Percentiles rank a stretch among this genome's conserved stretches.
phyloP scores from a whole-genome alignment of 2,113 vertebrate genomes.

The Urocynchramus pylzowi region DNA sequence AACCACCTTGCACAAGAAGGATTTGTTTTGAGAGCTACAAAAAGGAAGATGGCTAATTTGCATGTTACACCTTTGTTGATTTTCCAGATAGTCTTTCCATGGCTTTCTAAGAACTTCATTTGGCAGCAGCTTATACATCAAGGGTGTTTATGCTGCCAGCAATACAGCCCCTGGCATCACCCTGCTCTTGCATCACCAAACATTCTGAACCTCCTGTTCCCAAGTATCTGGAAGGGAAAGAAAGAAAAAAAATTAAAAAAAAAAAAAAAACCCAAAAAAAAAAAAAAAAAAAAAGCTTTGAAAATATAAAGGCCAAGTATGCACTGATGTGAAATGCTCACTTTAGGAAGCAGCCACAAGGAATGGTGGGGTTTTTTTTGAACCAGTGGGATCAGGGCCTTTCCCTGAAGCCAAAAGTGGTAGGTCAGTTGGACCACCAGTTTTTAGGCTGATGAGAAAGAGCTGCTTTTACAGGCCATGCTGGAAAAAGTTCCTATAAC shows the following conservation, averaged over 20 bases:
- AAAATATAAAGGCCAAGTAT: neutral
- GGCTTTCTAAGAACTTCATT: neutral
- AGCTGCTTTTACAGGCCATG: neutral
- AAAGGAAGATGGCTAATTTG: neutral
- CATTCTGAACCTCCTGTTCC: neutral
- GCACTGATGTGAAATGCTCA: constrained; percentile 3
- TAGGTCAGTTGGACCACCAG: neutral
- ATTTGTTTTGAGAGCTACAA: neutral
- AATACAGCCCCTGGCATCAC: neutral
- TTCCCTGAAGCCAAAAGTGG: neutral
- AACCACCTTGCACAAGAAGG: neutral
- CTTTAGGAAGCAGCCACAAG: neutral
- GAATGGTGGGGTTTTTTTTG: neutral
- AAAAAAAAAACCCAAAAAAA: neutral
- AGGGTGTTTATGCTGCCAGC: neutral
- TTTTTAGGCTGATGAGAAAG: neutral
- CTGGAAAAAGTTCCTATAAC: neutral
- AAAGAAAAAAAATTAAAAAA: neutral
- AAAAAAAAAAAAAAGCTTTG: neutral
- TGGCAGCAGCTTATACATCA: neutral
- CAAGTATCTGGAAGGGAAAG: neutral
- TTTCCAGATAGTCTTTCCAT: neutral
- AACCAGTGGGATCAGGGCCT: neutral
- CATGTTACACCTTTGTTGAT: neutral
- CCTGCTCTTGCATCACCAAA: neutral